Conservation (phyloP, 2,797 vertebrate genomes). For the Alauda arvensis region DNA sequence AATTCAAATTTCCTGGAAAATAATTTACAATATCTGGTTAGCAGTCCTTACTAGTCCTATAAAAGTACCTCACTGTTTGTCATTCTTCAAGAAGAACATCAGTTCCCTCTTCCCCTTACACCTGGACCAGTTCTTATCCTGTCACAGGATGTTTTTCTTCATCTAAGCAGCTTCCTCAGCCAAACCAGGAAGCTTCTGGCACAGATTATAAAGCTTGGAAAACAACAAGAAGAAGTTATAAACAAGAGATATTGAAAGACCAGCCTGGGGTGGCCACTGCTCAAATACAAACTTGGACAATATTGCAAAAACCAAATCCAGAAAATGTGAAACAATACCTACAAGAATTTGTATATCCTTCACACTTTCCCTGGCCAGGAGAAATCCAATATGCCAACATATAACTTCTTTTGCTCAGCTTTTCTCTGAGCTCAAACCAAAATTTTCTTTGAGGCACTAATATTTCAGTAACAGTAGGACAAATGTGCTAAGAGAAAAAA, state of each 20-base stretch:
- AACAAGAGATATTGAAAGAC: neutral
- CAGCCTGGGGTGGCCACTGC: neutral
- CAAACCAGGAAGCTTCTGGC: neutral
- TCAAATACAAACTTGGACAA: neutral
- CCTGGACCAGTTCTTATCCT: neutral
- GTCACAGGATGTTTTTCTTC: neutral
- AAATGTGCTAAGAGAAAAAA: neutral
- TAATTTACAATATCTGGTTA: neutral
- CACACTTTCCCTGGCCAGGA: neutral
- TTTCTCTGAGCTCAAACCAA: neutral
- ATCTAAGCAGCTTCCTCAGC: neutral
- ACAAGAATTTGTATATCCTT: neutral
- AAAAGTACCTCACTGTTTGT: neutral
- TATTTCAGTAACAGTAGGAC: neutral
- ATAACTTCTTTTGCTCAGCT: neutral
- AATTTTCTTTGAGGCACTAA: neutral
- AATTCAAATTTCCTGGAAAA: neutral
- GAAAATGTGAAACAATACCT: neutral
- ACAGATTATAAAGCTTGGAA: neutral
- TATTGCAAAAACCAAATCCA: neutral
- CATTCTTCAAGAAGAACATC: neutral
- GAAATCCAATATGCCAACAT: accelerated
- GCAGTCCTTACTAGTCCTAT: neutral
- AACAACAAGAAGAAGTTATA: neutral
- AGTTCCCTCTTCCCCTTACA: neutral